A percentile compares a stretch with the other conserved stretches of the same genome.
Conservation (phyloP, 2,888 invertebrate species). For the Oeneis ivallda region DNA sequence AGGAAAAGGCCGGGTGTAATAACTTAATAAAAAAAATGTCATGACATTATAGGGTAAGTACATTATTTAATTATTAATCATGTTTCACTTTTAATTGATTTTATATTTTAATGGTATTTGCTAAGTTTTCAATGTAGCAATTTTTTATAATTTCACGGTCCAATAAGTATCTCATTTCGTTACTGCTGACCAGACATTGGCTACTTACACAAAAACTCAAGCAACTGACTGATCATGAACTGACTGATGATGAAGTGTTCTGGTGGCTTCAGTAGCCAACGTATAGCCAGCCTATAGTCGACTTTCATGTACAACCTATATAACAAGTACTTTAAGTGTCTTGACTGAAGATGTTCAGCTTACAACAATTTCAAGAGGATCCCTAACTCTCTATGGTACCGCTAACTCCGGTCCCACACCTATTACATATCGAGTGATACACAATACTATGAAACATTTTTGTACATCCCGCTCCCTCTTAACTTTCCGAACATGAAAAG, state of each 20-base stretch:
- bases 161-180: constrained; percentile 46
- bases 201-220: background rate
- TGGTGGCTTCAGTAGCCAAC: background rate
- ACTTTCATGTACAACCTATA: constrained; percentile 60
- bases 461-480: constrained; percentile 67
- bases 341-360: constrained; percentile 67
- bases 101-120: background rate
- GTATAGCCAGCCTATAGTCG: constrained; percentile 36
- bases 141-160: constrained; percentile 49
- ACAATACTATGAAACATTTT: constrained; percentile 77
- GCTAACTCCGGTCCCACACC: constrained; percentile 55
- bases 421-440: constrained; percentile 72
- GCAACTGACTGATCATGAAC: background rate
- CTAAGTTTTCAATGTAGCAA: constrained; percentile 11
- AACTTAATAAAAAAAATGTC: no score
- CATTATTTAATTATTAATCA: background rate
- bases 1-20: no score
- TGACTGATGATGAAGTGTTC: background rate
- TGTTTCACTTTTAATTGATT: background rate
- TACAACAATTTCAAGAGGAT: constrained; percentile 75
- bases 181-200: constrained; percentile 18
- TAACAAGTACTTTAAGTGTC: constrained; percentile 81
- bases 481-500: constrained; percentile 57
- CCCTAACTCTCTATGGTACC: constrained; percentile 55
- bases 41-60: background rate